Evolutionary conservation across 2,888 invertebrate species (phyloP), one percentile per base, ranked within the genome.

Genomic region (Pterostichus niger): DNA sequence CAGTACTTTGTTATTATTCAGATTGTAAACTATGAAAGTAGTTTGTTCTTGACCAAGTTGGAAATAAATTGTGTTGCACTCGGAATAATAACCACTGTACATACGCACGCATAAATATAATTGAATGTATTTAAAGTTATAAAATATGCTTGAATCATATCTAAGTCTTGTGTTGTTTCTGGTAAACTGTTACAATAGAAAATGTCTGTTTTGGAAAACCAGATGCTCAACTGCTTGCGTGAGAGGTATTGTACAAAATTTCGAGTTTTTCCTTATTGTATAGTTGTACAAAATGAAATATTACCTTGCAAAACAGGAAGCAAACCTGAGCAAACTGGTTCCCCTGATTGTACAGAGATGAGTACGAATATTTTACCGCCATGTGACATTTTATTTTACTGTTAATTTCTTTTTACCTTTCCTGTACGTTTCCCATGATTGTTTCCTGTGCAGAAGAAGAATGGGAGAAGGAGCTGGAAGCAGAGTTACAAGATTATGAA

Each of bases 401-500:
- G 86, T 87, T 86, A 85, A 86, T 86, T 88, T 87, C 85, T 85
- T 85, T 86, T 85, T 83, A 75, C 85, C 86, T 86, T 85, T 85
- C 86, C 85, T 86, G 82, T 64, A 44, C 76, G 64, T 85, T 85
- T 86, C 85, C 85, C 87, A 85, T 85, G 82, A 85, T 85, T 84
- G 87, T 87, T 86, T 85, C 85, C 87, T 86, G 86, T 86, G 85
- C 88, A 90, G 90, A 90, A 94, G 96, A 97, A 91, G 97, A 98
- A 92, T 98, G 98, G 97, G 98, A 98, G 92, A 96, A 96, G 89
- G 98, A 98, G 91, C 91, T 98, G 88, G 98, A 98, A 89, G 97
- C 97, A 75, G 98, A 98, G 91, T 93, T 98, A 86, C 97, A 97
- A 90, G 98, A 98, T 89, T 98, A 96, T 90, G 98, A 98, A 91